Conservation (phyloP, 2,797 vertebrate genomes). For the Lerista edwardsae region DNA sequence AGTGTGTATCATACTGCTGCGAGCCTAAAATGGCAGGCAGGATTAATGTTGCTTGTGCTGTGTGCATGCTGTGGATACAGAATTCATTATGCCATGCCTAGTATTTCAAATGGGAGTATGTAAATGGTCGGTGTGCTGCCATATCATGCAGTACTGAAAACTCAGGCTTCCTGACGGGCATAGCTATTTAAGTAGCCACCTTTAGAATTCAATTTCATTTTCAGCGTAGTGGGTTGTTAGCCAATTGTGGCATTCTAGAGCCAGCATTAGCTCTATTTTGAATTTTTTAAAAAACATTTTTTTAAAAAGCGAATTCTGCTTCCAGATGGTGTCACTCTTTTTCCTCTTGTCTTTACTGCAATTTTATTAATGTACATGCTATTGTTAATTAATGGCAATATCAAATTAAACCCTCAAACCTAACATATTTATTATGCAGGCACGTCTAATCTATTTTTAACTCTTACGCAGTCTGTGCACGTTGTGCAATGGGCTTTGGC, state of each 20-base stretch:
- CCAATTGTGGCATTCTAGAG: constrained; percentile 76
- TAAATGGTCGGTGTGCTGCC: constrained; percentile 81
- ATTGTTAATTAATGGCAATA: constrained; percentile 89
- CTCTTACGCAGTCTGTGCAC: constrained; percentile 74
- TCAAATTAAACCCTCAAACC: constrained; percentile 85
- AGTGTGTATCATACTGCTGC: constrained; percentile 77
- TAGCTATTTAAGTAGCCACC: constrained; percentile 73
- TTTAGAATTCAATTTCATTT: constrained; percentile 77
- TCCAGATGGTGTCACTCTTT: constrained; percentile 79
- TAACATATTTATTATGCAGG: constrained; percentile 85
- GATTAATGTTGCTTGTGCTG: constrained; percentile 82
- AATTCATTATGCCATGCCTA: constrained; percentile 83
- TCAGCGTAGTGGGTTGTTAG: constrained; percentile 71
- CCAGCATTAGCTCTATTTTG: constrained; percentile 62
- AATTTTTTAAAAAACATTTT: background rate
- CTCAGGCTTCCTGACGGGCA: constrained; percentile 75
- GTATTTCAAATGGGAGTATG: constrained; percentile 82
- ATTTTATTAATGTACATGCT: constrained; percentile 87
- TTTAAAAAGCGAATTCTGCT: constrained; percentile 70
- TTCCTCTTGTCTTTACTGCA: constrained; percentile 79
- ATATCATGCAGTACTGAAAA: constrained; percentile 75
- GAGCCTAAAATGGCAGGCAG: constrained; percentile 85
- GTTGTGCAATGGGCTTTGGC: constrained; percentile 74
- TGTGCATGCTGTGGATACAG: constrained; percentile 81
- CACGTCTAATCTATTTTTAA: constrained; percentile 87